Percentiles rank a stretch among this genome's conserved stretches.
These are phyloP conservation scores for Ceriagrion tenellum DNA, from an alignment of 2,888 invertebrate genomes.

Conservation along the genomic window DNA sequence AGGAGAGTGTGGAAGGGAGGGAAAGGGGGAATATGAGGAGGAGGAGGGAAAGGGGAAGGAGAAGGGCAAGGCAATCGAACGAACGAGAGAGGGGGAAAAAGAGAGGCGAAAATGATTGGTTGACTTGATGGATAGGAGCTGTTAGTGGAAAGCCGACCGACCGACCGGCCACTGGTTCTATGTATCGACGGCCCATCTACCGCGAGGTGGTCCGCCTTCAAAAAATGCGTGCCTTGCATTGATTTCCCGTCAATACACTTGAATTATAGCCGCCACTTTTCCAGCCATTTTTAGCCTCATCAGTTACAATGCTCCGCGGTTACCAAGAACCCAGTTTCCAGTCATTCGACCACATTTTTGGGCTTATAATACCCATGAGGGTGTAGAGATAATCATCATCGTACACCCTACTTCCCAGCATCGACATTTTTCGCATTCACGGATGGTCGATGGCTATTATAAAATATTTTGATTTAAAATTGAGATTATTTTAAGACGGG, in stretches of 20 bases:
- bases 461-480: not conserved
- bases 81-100: slow-evolving; percentile 78
- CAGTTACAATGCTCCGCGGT: not conserved
- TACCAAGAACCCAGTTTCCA: not conserved
- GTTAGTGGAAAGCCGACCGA: not conserved
- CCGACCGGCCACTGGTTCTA: slow-evolving; percentile 33
- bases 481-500: no score
- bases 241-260: slow-evolving; percentile 33
- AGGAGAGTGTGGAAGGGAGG: slow-evolving; percentile 63
- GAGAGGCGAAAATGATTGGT: not conserved
- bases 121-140: slow-evolving; percentile 28
- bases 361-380: not conserved
- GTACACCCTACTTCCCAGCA: not conserved
- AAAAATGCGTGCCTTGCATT: slow-evolving; percentile 13
- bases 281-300: not conserved
- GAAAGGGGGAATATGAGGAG: no score
- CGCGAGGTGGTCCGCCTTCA: slow-evolving; percentile 37
- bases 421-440: not conserved
- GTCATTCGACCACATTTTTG: not conserved
- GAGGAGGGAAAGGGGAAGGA: slow-evolving; percentile 63
- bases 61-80: slow-evolving; percentile 69
- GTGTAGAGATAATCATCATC: not conserved
- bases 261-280: slow-evolving; percentile 51
- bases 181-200: slow-evolving; percentile 39
- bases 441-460: not conserved